Evolutionary conservation across 2,113 vertebrate genomes (phyloP), one percentile per base, ranked within the genome.

Genomic region (Phalacrocorax carbo): DNA sequence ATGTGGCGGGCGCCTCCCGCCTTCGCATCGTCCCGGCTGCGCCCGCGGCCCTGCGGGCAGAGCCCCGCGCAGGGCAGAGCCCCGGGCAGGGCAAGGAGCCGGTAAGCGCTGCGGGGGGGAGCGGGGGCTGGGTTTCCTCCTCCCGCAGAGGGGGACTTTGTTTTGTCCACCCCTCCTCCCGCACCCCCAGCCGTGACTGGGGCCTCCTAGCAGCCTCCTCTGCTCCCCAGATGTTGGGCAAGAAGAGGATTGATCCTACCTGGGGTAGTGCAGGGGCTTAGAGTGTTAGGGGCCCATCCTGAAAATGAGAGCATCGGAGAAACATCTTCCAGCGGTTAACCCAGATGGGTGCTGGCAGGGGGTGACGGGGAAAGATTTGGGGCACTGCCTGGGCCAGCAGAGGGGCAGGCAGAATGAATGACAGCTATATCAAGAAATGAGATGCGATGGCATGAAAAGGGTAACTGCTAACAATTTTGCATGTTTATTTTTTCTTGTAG

Each of bases 111-210:
- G 23, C 48, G 38, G 26, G 34, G 13, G n/a, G 55, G 30, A 18
- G 5, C 8, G n/a, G 54, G 54, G 58, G 52, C 32, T 25, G 58
- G 58, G 29, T 10, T 21, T 58, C 58, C 32, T 52, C 15, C 48
- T 66, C 52, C 34, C 13, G 60, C 42, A 3, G 10, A 38, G 38
- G 25, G 42, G 42, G 22, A 21, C 57, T 80, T 17, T 4, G 36
- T 18, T 55, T 14, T 19, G 69, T 64, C 60, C 61, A 3, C 80
- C 34, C 44, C 9, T 51, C 36, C 21, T 26, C 22, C 80, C 10
- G 34, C 32, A 9, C 8, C 6, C 16, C 9, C 19, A 3, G 80
- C 58, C 7, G 21, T 13, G 44, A 0, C 0, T 13, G 90, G 29
- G 92, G 88, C 85, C 86, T 92, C 62, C 19, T 18, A 6, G 82